Evolutionary conservation across 2,797 vertebrate genomes (phyloP).

Genomic region (Hydrolagus colliei): DNA sequence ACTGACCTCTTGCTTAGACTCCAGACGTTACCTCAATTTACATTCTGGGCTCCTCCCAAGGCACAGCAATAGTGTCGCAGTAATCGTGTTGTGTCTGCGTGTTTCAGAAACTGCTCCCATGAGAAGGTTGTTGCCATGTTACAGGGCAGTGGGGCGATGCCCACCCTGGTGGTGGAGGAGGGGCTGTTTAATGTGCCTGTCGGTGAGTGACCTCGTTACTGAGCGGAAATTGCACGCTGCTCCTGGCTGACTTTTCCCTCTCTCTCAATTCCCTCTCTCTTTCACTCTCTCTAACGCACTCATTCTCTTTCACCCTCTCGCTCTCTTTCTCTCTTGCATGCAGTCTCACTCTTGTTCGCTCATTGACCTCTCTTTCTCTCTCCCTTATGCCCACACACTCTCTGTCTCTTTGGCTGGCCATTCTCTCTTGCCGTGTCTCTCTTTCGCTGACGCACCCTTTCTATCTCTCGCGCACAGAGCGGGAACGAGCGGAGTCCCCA

Average conservation of each 20-base stretch:
- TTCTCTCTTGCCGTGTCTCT: no score
- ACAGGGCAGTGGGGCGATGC: slow-evolving; percentile 92
- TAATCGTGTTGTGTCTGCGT: neutral
- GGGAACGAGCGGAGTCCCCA: slow-evolving; percentile 69
- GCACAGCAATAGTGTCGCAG: neutral
- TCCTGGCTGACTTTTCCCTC: no score
- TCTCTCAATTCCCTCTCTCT: no score
- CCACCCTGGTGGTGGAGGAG: slow-evolving; percentile 88
- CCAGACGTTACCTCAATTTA: no score
- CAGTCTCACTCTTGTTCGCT: slow-evolving; percentile 30
- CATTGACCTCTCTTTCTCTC: no score
- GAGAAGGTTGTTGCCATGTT: slow-evolving; percentile 99
- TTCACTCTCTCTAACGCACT: no score
- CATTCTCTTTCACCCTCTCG: neutral
- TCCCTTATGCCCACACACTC: no score
- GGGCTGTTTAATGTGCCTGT: slow-evolving; percentile 69
- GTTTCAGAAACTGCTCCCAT: slow-evolving; percentile 84
- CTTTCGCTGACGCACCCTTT: neutral
- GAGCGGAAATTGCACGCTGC: neutral
- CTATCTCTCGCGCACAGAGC: slow-evolving; percentile 50
- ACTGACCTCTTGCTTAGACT: no score
- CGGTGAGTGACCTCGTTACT: slow-evolving; percentile 48
- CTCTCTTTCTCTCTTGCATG: neutral
- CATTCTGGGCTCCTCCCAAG: no score
- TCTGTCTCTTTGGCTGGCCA: no score